Percentiles rank a stretch among this genome's conserved stretches.
phyloP scores from a whole-genome alignment of 2,797 vertebrate genomes.

The Paguma larvata region DNA sequence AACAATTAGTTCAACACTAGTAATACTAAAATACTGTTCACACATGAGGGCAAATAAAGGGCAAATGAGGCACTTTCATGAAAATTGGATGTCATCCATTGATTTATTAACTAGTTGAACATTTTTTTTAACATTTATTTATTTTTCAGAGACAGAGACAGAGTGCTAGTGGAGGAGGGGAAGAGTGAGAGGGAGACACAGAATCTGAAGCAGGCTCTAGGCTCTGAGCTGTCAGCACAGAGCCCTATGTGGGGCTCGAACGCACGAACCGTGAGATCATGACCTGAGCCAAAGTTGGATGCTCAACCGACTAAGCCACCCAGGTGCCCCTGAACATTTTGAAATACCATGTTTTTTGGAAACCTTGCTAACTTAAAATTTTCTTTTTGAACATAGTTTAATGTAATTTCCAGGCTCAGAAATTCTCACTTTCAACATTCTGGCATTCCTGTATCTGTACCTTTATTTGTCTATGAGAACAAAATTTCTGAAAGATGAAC shows the following conservation, averaged over 20 bases:
- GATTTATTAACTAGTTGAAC: slow-evolving; percentile 10
- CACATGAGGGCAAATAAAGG: background rate
- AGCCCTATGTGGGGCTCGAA: too few relatives aligned
- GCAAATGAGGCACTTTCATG: background rate
- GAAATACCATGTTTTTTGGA: background rate
- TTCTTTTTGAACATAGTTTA: background rate
- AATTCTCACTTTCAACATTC: background rate
- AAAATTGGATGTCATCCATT: background rate
- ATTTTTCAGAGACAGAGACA: too few relatives aligned
- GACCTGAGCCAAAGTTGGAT: too few relatives aligned
- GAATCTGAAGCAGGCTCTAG: too few relatives aligned
- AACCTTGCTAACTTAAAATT: background rate
- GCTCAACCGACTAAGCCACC: too few relatives aligned
- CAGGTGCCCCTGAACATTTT: background rate
- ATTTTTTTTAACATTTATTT: background rate
- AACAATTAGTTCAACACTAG: background rate
- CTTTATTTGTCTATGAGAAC: background rate
- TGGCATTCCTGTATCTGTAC: background rate
- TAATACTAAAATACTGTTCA: background rate
- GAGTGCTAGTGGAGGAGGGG: too few relatives aligned
- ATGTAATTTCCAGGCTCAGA: background rate
- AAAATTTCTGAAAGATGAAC: background rate
- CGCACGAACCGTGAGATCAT: too few relatives aligned
- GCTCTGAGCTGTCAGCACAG: too few relatives aligned
- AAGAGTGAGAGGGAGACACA: too few relatives aligned